Percentiles rank a stretch among this genome's conserved stretches.
These are phyloP conservation scores for Rapana venosa DNA, from an alignment of 2,888 invertebrate species.

Conservation along the genomic window DNA sequence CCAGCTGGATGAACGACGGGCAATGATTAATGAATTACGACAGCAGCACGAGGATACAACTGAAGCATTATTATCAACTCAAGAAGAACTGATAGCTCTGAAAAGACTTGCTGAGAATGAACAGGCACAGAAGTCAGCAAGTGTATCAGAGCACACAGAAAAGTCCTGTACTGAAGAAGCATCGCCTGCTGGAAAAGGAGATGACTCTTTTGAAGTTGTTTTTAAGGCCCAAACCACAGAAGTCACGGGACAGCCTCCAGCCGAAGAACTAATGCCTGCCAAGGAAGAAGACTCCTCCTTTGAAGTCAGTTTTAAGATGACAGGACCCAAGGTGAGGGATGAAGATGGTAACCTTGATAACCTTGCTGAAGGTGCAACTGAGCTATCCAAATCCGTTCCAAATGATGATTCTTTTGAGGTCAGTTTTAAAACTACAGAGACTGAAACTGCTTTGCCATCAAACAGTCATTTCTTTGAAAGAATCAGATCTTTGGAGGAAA, in stretches of 20 bases:
- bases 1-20: constrained; percentile 41
- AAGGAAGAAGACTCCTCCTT: background rate
- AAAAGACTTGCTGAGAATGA: background rate
- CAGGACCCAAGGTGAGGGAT: background rate
- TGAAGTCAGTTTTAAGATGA: constrained; percentile 11
- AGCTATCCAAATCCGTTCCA: background rate
- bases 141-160: background rate
- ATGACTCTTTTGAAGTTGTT: background rate
- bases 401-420: constrained; percentile 14
- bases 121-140: background rate
- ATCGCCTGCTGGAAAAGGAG: background rate
- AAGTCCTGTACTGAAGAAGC: background rate
- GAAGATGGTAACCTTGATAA: background rate
- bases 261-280: background rate
- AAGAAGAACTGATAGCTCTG: background rate
- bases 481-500: background rate
- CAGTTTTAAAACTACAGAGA: background rate
- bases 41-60: constrained; percentile 25
- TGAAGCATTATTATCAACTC: background rate
- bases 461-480: background rate
- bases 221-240: background rate
- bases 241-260: background rate
- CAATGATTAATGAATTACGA: constrained; percentile 27
- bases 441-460: background rate
- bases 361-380: background rate